A percentile compares a stretch with the other conserved stretches of the same genome.
phyloP scores from a whole-genome alignment of 2,888 invertebrate species.

The Camponotus fellah region DNA sequence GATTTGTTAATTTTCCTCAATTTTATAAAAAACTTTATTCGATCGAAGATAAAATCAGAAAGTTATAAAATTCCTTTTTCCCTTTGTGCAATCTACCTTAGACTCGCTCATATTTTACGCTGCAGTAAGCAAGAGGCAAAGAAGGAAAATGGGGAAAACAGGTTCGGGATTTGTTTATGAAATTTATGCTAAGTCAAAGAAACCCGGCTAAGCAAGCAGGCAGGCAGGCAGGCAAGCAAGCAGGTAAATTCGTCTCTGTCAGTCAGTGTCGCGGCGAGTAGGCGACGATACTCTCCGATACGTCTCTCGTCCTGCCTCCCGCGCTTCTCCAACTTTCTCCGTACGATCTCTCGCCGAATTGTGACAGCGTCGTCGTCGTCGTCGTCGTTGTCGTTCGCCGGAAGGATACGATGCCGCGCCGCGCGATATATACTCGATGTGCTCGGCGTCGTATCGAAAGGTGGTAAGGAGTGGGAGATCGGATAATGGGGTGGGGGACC shows the following conservation, averaged over 20 bases:
- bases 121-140: background rate
- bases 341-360: conserved; percentile 63
- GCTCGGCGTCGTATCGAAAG: conserved; percentile 55
- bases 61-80: conserved; percentile 8
- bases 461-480: conserved; percentile 56
- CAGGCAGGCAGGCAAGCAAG: conserved; percentile 23
- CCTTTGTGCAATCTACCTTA: conserved; percentile 32
- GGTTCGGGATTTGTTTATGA: conserved; percentile 49
- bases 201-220: conserved; percentile 35
- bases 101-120: conserved; percentile 30
- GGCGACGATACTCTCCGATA: conserved; percentile 31
- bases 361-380: conserved; percentile 64
- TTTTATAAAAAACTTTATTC: conserved; percentile 24
- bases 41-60: conserved; percentile 26
- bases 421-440: conserved; percentile 54
- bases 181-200: conserved; percentile 54
- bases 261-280: conserved; percentile 42
- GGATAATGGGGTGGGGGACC: conserved; percentile 44
- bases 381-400: conserved; percentile 56
- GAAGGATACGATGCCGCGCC: conserved; percentile 61
- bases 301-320: conserved; percentile 31
- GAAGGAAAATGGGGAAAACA: conserved; percentile 14
- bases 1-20: background rate
- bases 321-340: conserved; percentile 63
- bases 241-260: conserved; percentile 54